Base-by-base conservation (phyloP, 1,140 invertebrate genomes). In the Halyomorpha halys region DNA sequence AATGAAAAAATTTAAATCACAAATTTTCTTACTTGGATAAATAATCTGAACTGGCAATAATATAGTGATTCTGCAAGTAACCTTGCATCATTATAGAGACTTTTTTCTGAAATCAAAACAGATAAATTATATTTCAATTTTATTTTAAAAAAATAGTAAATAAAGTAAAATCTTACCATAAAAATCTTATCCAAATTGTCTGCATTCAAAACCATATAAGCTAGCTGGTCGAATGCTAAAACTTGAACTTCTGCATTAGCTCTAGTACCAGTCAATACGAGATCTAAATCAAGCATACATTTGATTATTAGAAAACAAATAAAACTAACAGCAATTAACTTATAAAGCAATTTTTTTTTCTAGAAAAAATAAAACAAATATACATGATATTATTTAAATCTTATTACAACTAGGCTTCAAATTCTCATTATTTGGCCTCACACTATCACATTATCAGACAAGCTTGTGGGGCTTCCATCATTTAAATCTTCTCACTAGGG, bases 211-310 rank as follows among this genome's bases (percentile, higher is more conserved):
- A 87, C 75, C 53, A 87, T 74, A 62, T 77, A 74, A 15, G 82
- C 79, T 27, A 90, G 72, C 72, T 87, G 83, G 75, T 90, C 87
- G 72, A 86, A 88, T 71, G 85, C 87, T 19, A 89, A 75, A 19
- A 81, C 82, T 67, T 82, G 74, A 59, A 74, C 74, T 68, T 74
- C 73, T 21, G 71, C 68, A 68, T 73, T 75, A 15, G 65, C 69
- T 68, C 72, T 74, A 0, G 76, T 73, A 47, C 69, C 72, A 18
- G 59, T 67, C 34, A 72, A 47, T 15, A 77, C 72, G 63, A 74
- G 71, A 23, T 74, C 76, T 78, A 60, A 47, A 69, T 61, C 54
- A 70, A 62, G 4, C 8, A 9, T 11, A 13, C 16, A 59, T 23
- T 19, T 14, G 13, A 27, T 59, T 27, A 25, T 14, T 23, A 16